These are phyloP conservation scores for Caenorhabditis angaria DNA, from an alignment of 2,888 invertebrate genomes.

Conservation along the genomic window DNA sequence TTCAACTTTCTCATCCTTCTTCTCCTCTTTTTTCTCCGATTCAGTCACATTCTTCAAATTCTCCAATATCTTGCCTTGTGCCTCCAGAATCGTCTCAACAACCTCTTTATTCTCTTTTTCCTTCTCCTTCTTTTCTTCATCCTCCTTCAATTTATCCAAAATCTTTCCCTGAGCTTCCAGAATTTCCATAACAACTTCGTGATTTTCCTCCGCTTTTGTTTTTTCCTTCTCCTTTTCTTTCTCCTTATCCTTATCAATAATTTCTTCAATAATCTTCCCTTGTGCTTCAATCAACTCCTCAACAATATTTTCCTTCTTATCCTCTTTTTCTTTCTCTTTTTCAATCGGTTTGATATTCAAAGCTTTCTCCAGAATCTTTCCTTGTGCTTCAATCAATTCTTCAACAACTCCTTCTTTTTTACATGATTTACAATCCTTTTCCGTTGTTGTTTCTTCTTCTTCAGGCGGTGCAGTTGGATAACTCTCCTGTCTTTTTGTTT, in stretches of 20 bases:
- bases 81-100: not conserved
- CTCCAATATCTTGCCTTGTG: not conserved
- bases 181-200: not conserved
- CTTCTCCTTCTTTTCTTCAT: not conserved
- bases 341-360: too few relatives aligned
- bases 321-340: not conserved
- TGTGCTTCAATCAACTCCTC: not conserved
- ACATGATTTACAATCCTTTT: not conserved
- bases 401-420: not conserved
- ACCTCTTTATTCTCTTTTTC: not conserved
- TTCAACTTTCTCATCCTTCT: not conserved
- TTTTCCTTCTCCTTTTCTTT: not conserved
- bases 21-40: not conserved
- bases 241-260: not conserved
- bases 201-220: not conserved
- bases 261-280: not conserved
- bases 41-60: not conserved
- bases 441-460: not conserved
- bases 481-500: constrained; percentile 12
- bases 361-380: not conserved
- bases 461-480: constrained; percentile 7
- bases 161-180: too few relatives aligned
- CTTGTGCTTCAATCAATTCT: not conserved
- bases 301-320: not conserved
- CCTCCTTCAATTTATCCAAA: not conserved